These are phyloP conservation scores for Odocoileus hemionus DNA, from an alignment of 2,113 vertebrate species.

Conservation along the genomic window DNA sequence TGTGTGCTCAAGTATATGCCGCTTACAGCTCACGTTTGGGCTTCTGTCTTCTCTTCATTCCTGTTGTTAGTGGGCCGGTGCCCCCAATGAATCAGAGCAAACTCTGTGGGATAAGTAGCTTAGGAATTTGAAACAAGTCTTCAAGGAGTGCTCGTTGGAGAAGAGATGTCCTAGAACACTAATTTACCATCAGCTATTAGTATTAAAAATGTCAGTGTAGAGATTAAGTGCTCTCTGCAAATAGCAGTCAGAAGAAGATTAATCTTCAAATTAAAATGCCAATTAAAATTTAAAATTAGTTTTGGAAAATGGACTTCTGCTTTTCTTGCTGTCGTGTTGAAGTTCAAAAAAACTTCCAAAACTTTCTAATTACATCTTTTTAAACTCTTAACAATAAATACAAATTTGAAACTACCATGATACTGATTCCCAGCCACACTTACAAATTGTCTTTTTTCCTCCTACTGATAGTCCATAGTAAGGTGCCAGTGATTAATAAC, in stretches of 20 bases:
- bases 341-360: neutral
- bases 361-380: neutral
- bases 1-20: neutral
- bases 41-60: neutral
- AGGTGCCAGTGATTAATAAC: neutral
- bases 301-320: neutral
- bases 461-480: neutral
- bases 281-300: conserved; percentile 28
- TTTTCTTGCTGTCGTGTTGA: neutral
- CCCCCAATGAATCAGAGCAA: neutral
- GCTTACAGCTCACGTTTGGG: neutral
- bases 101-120: neutral
- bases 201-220: neutral
- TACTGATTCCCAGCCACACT: neutral
- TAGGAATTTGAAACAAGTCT: neutral
- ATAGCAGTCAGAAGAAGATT: conserved; percentile 9
- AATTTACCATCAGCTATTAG: neutral
- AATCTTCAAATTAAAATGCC: conserved; percentile 35
- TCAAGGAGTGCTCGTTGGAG: neutral
- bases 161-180: neutral
- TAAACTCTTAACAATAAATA: neutral
- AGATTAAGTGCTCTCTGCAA: conserved; percentile 22
- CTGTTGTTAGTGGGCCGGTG: neutral
- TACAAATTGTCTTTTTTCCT: neutral
- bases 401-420: neutral